Evolutionary conservation across 2,888 invertebrate genomes (phyloP).

Genomic region (Sesamia inferens): DNA sequence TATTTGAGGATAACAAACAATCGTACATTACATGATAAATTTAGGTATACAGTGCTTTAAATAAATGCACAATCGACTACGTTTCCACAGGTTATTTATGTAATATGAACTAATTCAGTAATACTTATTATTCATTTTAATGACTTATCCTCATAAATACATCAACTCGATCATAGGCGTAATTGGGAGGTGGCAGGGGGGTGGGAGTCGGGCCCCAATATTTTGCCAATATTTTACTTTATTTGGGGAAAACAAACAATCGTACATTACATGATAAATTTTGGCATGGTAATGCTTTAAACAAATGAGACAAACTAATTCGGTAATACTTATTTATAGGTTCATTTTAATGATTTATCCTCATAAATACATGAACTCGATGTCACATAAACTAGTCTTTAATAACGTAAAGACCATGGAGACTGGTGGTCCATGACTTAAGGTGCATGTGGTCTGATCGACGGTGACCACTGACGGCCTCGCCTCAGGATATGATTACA

Average conservation of each 20-base stretch:
- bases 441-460: neutral
- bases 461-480: constrained; percentile 19
- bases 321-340: neutral
- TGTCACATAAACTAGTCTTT: constrained; percentile 16
- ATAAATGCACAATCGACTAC: too few relatives aligned
- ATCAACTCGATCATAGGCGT: constrained; percentile 14
- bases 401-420: constrained; percentile 4
- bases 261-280: too few relatives aligned
- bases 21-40: too few relatives aligned
- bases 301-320: constrained; percentile 7
- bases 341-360: constrained; percentile 5
- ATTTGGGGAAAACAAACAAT: too few relatives aligned
- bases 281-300: too few relatives aligned
- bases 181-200: too few relatives aligned
- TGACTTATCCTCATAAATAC: constrained; percentile 22
- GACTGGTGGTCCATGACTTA: neutral
- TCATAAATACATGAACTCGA: constrained; percentile 21
- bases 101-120: constrained; percentile 1
- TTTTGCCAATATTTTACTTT: too few relatives aligned
- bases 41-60: too few relatives aligned
- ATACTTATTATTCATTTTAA: neutral
- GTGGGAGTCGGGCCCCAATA: too few relatives aligned
- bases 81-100: too few relatives aligned
- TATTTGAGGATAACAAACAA: too few relatives aligned
- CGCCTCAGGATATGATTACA: constrained; percentile 9